These are phyloP conservation scores for Entomobrya proxima DNA, from an alignment of 2,888 invertebrate species.

Conservation along the genomic window DNA sequence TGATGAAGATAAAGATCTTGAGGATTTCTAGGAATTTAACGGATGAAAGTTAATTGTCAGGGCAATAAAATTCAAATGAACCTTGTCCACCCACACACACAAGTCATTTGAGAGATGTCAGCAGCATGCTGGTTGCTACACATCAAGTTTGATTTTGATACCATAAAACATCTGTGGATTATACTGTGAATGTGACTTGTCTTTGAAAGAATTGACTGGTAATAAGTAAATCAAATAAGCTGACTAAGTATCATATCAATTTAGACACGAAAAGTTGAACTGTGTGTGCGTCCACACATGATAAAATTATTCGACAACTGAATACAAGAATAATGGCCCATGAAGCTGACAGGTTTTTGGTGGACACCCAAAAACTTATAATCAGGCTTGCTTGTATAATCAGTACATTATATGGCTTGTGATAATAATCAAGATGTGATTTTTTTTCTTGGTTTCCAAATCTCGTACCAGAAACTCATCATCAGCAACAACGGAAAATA, in stretches of 20 bases:
- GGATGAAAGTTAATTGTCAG: slow-evolving; percentile 7
- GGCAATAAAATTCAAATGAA: slow-evolving; percentile 26
- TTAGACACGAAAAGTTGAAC: too few relatives aligned
- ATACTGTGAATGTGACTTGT: not conserved
- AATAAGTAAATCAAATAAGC: not conserved
- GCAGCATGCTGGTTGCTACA: too few relatives aligned
- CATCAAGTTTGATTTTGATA: not conserved
- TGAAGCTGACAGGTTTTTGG: not conserved
- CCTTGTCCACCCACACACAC: slow-evolving; percentile 49
- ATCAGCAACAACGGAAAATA: not conserved
- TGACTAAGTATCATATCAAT: too few relatives aligned
- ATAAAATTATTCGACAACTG: not conserved
- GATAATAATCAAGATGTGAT: not conserved
- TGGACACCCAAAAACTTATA: not conserved
- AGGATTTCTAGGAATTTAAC: not conserved
- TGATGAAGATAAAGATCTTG: not conserved
- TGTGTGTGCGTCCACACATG: not conserved
- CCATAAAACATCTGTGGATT: too few relatives aligned
- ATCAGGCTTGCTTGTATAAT: not conserved
- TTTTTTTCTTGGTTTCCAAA: not conserved
- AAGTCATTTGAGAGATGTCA: not conserved
- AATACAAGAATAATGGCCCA: not conserved
- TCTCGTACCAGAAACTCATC: not conserved
- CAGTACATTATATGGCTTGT: not conserved
- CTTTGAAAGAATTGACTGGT: not conserved